phyloP scores from a whole-genome alignment of 1,140 invertebrate genomes.

The Musca domestica region DNA sequence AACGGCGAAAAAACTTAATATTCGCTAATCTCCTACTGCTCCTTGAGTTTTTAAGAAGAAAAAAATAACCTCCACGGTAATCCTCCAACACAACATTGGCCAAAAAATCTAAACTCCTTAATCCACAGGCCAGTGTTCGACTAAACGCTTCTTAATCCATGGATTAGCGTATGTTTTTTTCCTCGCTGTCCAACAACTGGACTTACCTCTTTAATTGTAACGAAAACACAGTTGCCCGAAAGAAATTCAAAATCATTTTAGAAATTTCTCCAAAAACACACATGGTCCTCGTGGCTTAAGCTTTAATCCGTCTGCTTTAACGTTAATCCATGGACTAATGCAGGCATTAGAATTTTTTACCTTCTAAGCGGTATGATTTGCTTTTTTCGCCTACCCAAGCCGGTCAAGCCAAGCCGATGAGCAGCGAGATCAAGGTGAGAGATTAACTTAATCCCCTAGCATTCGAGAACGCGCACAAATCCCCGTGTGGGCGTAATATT shows the following conservation, averaged over 20 bases:
- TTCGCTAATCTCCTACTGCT: no score
- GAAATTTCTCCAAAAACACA: slow-evolving; percentile 1
- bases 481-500: slow-evolving; percentile 17
- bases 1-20: no score
- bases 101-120: slow-evolving; percentile 1
- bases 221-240: background rate
- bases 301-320: slow-evolving; percentile 3
- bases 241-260: background rate
- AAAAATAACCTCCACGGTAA: no score
- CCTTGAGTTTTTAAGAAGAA: no score
- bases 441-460: slow-evolving; percentile 15
- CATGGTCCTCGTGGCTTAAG: background rate
- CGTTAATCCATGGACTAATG: slow-evolving; percentile 19
- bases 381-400: slow-evolving; percentile 5
- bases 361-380: slow-evolving; percentile 7
- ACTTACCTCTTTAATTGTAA: slow-evolving; percentile 18
- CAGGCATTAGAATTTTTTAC: slow-evolving; percentile 14
- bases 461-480: background rate
- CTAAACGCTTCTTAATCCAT: slow-evolving; percentile 1
- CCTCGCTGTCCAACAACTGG: background rate
- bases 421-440: background rate
- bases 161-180: slow-evolving; percentile 10
- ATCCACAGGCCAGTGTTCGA: background rate
- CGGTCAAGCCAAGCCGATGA: background rate
- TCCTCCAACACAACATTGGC: background rate